Conservation (phyloP, 1,140 invertebrate genomes). For the Panagrolaimus sp. region DNA sequence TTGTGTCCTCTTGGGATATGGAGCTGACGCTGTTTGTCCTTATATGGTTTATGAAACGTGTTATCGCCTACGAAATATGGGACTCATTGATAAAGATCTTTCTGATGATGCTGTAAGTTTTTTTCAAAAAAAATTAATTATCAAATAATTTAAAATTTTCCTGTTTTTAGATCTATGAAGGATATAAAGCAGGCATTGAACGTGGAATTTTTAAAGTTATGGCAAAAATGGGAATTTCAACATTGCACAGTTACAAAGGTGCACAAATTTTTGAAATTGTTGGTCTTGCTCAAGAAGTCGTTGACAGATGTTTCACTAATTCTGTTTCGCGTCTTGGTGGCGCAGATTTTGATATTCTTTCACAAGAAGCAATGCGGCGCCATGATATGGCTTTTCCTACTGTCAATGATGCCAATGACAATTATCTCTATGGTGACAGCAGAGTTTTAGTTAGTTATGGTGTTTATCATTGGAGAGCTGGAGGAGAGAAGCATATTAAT, state of each 20-base stretch:
- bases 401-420: slow-evolving; percentile 38
- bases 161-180: slow-evolving; percentile 51
- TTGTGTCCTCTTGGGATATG: slow-evolving; percentile 89
- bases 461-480: slow-evolving; percentile 87
- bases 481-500: slow-evolving; percentile 96
- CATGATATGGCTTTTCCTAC: slow-evolving; percentile 75
- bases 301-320: slow-evolving; percentile 90
- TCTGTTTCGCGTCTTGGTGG: slow-evolving; percentile 91
- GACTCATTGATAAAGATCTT: slow-evolving; percentile 76
- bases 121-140: not conserved
- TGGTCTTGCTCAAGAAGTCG: slow-evolving; percentile 81
- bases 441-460: slow-evolving; percentile 82
- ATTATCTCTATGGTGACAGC: slow-evolving; percentile 39
- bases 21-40: slow-evolving; percentile 92
- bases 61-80: slow-evolving; percentile 63
- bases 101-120: slow-evolving; percentile 70
- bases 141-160: slow-evolving; percentile 11
- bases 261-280: slow-evolving; percentile 99
- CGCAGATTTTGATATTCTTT: slow-evolving; percentile 79
- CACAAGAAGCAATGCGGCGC: slow-evolving; percentile 77
- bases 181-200: slow-evolving; percentile 61
- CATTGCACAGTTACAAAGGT: slow-evolving; percentile 96
- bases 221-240: slow-evolving; percentile 99
- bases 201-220: slow-evolving; percentile 71
- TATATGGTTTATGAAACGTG: slow-evolving; percentile 83